Conservation (phyloP, 2,888 invertebrate genomes). For the Calameuta pallipes region DNA sequence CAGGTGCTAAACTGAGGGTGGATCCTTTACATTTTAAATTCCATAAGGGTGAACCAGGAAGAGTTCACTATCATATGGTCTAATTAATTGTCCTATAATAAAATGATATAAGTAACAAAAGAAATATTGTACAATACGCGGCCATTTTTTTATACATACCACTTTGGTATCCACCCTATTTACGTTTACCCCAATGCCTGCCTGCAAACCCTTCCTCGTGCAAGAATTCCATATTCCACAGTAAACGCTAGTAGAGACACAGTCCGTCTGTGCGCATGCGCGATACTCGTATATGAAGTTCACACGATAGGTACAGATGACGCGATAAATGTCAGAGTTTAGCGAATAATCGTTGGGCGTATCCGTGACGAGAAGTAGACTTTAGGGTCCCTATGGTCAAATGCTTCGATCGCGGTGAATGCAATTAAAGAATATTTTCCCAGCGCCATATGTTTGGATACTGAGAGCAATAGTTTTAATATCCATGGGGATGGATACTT, state of each 20-base stretch:
- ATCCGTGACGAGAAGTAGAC: conserved; percentile 44
- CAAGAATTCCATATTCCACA: background rate
- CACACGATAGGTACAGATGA: conserved; percentile 42
- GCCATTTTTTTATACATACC: background rate
- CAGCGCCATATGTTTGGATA: conserved; percentile 39
- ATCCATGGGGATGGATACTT: background rate
- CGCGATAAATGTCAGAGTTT: conserved; percentile 32
- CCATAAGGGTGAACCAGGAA: background rate
- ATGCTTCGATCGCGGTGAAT: conserved; percentile 25
- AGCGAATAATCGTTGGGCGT: conserved; percentile 41
- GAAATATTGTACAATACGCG: background rate
- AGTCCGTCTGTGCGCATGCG: background rate
- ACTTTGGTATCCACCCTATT: background rate
- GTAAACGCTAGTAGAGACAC: background rate
- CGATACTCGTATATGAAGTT: background rate
- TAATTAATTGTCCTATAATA: background rate
- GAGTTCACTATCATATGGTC: background rate
- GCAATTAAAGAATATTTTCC: conserved; percentile 40
- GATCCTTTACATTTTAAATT: background rate
- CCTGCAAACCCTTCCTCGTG: background rate
- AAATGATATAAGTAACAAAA: background rate
- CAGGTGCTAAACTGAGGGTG: conserved; percentile 45
- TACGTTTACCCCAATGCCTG: background rate
- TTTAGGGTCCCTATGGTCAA: conserved; percentile 13
- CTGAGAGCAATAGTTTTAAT: background rate